Evolutionary conservation across 2,797 vertebrate genomes (phyloP).

Genomic region (Centropyge bicolor): DNA sequence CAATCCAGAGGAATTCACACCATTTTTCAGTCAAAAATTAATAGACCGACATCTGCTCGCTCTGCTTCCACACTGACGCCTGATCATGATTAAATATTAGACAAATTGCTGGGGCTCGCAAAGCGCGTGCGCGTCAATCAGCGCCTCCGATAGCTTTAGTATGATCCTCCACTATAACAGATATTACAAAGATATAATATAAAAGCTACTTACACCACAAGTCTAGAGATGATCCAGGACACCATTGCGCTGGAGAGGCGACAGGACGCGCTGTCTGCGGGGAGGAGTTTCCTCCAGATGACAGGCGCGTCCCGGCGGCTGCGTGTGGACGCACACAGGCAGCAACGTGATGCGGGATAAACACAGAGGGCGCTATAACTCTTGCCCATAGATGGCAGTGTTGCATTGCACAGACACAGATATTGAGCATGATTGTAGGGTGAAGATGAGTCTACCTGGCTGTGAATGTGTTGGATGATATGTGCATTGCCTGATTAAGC

Average conservation of each 20-base stretch:
- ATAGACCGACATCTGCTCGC: slow-evolving; percentile 44
- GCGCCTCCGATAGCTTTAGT: slow-evolving; percentile 10
- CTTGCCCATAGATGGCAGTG: slow-evolving; percentile 76
- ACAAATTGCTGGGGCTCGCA: slow-evolving; percentile 48
- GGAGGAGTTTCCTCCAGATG: slow-evolving; percentile 89
- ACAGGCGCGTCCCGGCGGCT: slow-evolving; percentile 85
- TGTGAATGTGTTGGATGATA: background rate
- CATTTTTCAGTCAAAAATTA: slow-evolving; percentile 37
- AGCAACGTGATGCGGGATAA: slow-evolving; percentile 70
- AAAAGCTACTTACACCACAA: slow-evolving; percentile 95
- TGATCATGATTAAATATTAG: slow-evolving; percentile 60
- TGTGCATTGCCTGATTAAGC: background rate
- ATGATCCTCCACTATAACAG: background rate
- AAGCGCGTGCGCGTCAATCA: slow-evolving; percentile 43
- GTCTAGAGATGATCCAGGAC: slow-evolving; percentile 99
- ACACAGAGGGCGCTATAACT: slow-evolving; percentile 18
- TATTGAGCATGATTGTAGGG: background rate
- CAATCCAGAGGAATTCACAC: slow-evolving; percentile 22
- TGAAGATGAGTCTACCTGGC: background rate
- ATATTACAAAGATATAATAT: slow-evolving; percentile 3
- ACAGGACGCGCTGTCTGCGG: slow-evolving; percentile 82
- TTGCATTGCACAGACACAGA: slow-evolving; percentile 45
- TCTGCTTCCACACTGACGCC: slow-evolving; percentile 38
- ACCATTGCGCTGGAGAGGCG: slow-evolving; percentile 93
- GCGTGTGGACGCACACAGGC: slow-evolving; percentile 72